These are phyloP conservation scores for Phalera bucephala DNA, from an alignment of 2,888 invertebrate species.

Conservation along the genomic window DNA sequence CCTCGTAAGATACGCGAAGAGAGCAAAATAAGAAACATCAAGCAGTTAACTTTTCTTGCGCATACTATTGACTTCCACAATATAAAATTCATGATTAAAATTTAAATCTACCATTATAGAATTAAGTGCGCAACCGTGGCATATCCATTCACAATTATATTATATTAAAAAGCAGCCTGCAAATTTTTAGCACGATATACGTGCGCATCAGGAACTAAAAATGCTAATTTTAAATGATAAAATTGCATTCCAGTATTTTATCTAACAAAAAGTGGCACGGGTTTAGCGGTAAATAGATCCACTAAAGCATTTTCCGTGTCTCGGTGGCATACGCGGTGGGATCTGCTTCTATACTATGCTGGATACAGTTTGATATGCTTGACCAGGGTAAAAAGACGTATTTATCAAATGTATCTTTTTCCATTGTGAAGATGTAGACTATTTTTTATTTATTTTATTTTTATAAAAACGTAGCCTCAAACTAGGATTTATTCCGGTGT, in stretches of 20 bases:
- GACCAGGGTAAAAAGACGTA: slow-evolving; percentile 29
- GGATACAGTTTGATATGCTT: slow-evolving; percentile 26
- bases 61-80: no score
- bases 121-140: slow-evolving; percentile 6
- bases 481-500: no score
- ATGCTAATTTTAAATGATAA: slow-evolving; percentile 36
- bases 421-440: no score
- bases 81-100: no score
- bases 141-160: slow-evolving; percentile 12
- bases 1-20: no score
- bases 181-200: slow-evolving; percentile 8
- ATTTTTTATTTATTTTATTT: no score
- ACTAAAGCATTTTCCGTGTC: slow-evolving; percentile 76
- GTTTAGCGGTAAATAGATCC: slow-evolving; percentile 67
- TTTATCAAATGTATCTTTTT: no score
- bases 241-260: slow-evolving; percentile 41
- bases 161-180: slow-evolving; percentile 15
- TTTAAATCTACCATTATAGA: neutral
- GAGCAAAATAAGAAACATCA: no score
- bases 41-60: no score
- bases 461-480: no score
- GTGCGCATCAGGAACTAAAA: slow-evolving; percentile 12
- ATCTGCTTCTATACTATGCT: slow-evolving; percentile 19
- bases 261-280: slow-evolving; percentile 55
- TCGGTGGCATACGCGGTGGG: slow-evolving; percentile 41